These are phyloP conservation scores for Eulemur albifrons DNA, from an alignment of 2,797 vertebrate species.

Conservation along the genomic window DNA sequence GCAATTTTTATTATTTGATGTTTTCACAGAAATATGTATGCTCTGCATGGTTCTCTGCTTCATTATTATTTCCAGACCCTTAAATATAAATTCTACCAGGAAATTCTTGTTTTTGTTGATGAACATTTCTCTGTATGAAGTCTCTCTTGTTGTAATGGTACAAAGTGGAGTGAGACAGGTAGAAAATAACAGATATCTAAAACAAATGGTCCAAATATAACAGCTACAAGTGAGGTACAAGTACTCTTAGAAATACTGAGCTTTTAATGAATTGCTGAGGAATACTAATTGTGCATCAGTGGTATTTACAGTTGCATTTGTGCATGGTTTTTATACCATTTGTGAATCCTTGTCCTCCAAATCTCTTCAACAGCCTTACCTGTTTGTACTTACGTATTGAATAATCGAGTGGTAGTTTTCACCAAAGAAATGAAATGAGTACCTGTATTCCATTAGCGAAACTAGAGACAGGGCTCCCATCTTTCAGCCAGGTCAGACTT, in stretches of 20 bases:
- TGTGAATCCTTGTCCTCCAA: neutral
- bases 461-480: constrained; percentile 95
- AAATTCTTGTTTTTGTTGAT: neutral
- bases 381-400: neutral
- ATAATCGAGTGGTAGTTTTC: neutral
- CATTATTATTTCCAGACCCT: constrained; percentile 29
- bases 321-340: neutral
- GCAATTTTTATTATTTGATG: constrained; percentile 2
- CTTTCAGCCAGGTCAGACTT: constrained; percentile 97
- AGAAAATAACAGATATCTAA: neutral
- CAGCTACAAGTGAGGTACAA: neutral
- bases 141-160: neutral
- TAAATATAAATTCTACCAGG: neutral
- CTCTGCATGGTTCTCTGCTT: neutral
- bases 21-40: neutral
- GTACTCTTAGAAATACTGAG: neutral
- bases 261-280: neutral
- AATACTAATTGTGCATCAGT: neutral
- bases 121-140: neutral
- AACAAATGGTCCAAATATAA: neutral
- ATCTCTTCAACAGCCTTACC: neutral
- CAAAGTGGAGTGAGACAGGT: neutral
- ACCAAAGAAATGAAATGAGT: neutral
- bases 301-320: neutral
- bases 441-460: constrained; percentile 93